A percentile compares a stretch with the other conserved stretches of the same genome.
These are phyloP conservation scores for Stegostoma tigrinum DNA, from an alignment of 2,113 vertebrate genomes.

Conservation along the genomic window DNA sequence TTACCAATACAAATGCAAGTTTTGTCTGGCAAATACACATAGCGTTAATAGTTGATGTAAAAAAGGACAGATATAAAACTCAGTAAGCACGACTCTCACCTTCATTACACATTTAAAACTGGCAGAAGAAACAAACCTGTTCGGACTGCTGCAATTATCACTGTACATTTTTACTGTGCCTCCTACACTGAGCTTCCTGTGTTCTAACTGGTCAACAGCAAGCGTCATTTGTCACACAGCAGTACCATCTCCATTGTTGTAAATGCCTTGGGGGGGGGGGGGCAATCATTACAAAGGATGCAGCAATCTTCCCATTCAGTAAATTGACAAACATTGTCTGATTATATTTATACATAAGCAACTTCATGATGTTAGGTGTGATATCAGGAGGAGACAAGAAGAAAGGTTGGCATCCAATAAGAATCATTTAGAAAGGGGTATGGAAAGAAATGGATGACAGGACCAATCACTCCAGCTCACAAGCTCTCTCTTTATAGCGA, in stretches of 20 bases:
- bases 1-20: neutral
- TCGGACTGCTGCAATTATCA: neutral
- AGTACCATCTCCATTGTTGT: neutral
- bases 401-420: neutral
- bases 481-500: neutral
- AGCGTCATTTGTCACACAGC: neutral
- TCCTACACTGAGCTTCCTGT: neutral
- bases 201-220: neutral
- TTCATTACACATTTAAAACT: neutral
- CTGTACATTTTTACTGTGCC: neutral
- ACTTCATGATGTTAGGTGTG: neutral
- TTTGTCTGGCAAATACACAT: neutral
- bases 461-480: neutral
- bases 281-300: neutral
- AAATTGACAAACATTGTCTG: neutral
- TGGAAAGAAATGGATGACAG: neutral
- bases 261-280: neutral
- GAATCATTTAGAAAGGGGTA: neutral
- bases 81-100: neutral
- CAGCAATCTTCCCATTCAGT: no score
- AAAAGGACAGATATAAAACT: neutral
- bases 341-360: neutral
- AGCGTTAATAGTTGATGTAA: neutral
- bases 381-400: neutral
- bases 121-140: neutral